These are phyloP conservation scores for Cyclargus thomasi DNA, from an alignment of 1,140 invertebrate species.

Conservation along the genomic window DNA sequence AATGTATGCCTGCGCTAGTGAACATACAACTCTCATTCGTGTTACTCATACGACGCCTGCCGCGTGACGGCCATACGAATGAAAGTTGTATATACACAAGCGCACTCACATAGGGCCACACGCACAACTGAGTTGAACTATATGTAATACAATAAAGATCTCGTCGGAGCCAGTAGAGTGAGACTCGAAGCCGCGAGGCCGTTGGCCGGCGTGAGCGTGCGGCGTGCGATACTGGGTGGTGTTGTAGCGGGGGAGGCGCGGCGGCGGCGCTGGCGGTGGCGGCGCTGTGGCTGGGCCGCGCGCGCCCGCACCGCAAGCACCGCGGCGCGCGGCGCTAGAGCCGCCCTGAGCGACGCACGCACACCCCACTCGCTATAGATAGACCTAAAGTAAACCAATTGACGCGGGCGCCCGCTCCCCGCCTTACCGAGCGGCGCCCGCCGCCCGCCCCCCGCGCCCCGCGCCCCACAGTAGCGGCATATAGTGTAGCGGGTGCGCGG, in stretches of 20 bases:
- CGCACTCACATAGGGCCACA: too few relatives aligned
- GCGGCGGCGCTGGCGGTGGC: constrained; percentile 57
- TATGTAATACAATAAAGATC: too few relatives aligned
- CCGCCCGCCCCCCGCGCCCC: constrained; percentile 32
- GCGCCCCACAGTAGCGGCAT: constrained; percentile 52
- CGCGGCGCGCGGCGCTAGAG: constrained; percentile 73
- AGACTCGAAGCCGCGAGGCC: too few relatives aligned
- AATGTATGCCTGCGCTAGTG: too few relatives aligned
- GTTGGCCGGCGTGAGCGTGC: neutral
- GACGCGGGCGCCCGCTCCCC: constrained; percentile 46
- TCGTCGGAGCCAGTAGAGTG: too few relatives aligned
- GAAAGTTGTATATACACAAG: too few relatives aligned
- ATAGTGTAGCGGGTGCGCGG: constrained; percentile 43
- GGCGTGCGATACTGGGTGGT: constrained; percentile 18
- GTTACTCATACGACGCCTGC: too few relatives aligned
- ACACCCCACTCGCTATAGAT: constrained; percentile 66
- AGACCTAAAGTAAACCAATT: constrained; percentile 72
- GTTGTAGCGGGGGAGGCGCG: constrained; percentile 44
- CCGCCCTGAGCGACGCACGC: constrained; percentile 58
- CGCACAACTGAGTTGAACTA: too few relatives aligned
- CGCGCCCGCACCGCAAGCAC: constrained; percentile 69
- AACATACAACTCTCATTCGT: too few relatives aligned
- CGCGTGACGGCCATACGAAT: too few relatives aligned
- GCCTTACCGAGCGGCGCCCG: constrained; percentile 50
- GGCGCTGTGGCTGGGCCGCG: constrained; percentile 56